Conservation (phyloP, 1,140 invertebrate species). For the Sycophila sp. region DNA sequence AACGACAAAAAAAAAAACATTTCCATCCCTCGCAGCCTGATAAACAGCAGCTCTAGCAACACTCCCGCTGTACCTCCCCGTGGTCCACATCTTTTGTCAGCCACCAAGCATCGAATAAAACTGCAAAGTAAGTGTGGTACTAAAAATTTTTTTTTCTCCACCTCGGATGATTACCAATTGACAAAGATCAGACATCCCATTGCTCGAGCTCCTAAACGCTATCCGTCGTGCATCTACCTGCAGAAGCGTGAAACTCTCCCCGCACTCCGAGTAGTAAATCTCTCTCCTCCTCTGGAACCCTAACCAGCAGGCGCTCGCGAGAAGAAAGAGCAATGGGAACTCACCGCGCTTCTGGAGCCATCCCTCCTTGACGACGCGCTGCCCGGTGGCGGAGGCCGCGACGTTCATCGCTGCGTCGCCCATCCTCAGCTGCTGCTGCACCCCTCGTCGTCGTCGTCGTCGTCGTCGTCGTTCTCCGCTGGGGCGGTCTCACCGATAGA, state of each 20-base stretch:
- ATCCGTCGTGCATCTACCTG: not conserved
- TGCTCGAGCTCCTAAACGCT: too few relatives aligned
- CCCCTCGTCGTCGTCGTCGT: slow-evolving; percentile 6
- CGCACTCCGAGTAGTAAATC: not conserved
- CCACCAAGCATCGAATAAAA: too few relatives aligned
- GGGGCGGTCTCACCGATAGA: not conserved
- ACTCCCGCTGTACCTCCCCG: too few relatives aligned
- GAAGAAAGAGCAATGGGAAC: not conserved
- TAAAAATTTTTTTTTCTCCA: too few relatives aligned
- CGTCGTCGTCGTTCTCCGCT: not conserved
- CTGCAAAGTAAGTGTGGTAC: too few relatives aligned
- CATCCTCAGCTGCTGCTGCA: slow-evolving; percentile 43
- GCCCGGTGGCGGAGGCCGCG: slow-evolving; percentile 57
- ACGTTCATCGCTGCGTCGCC: slow-evolving; percentile 64
- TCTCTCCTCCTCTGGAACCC: not conserved
- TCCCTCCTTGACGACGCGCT: slow-evolving; percentile 79
- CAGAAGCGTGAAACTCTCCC: not conserved
- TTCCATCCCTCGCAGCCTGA: too few relatives aligned
- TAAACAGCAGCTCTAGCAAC: too few relatives aligned
- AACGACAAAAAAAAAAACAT: too few relatives aligned
- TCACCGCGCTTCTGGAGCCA: slow-evolving; percentile 83
- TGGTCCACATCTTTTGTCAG: too few relatives aligned
- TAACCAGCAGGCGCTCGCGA: not conserved
- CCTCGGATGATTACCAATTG: too few relatives aligned
- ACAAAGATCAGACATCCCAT: too few relatives aligned